Conservation (phyloP, 1,140 invertebrate species). For the Drosophila prosaltans region DNA sequence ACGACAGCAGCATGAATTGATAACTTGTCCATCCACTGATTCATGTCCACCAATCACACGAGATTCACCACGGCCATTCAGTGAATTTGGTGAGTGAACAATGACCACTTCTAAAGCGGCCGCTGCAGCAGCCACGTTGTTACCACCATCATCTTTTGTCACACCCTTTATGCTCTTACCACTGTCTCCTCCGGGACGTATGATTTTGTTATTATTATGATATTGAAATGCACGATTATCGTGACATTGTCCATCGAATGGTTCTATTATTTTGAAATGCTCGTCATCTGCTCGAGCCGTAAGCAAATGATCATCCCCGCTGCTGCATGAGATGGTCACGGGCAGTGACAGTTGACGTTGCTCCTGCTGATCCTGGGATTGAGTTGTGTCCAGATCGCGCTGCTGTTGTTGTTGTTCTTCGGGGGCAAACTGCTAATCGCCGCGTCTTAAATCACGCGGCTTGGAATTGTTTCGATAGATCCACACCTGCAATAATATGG, state of each 20-base stretch:
- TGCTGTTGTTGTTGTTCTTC: constrained; percentile 81
- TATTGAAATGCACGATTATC: constrained; percentile 81
- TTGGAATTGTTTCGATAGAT: constrained; percentile 87
- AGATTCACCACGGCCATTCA: constrained; percentile 7
- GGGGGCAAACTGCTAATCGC: constrained; percentile 87
- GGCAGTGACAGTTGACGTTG: constrained; percentile 68
- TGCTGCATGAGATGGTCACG: constrained; percentile 65
- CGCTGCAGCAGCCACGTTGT: constrained; percentile 33
- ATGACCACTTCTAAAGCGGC: constrained; percentile 59
- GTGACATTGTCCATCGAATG: constrained; percentile 65
- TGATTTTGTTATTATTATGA: constrained; percentile 69
- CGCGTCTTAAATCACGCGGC: constrained; percentile 85
- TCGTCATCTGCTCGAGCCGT: constrained; percentile 75
- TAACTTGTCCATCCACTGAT: constrained; percentile 8
- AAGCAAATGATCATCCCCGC: constrained; percentile 75
- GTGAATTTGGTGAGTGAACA: constrained; percentile 56
- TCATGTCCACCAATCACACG: constrained; percentile 33
- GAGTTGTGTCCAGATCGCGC: constrained; percentile 60
- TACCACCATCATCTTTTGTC: constrained; percentile 50
- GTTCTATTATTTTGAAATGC: constrained; percentile 51
- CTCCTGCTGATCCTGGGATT: constrained; percentile 58
- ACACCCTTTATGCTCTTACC: constrained; percentile 39
- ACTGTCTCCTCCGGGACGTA: constrained; percentile 57
- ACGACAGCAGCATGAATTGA: constrained; percentile 38
- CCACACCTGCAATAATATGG: constrained; percentile 86